Evolutionary conservation across 2,888 invertebrate genomes (phyloP), one percentile per base, ranked within the genome.

Genomic region (Leptura quadrifasciata): DNA sequence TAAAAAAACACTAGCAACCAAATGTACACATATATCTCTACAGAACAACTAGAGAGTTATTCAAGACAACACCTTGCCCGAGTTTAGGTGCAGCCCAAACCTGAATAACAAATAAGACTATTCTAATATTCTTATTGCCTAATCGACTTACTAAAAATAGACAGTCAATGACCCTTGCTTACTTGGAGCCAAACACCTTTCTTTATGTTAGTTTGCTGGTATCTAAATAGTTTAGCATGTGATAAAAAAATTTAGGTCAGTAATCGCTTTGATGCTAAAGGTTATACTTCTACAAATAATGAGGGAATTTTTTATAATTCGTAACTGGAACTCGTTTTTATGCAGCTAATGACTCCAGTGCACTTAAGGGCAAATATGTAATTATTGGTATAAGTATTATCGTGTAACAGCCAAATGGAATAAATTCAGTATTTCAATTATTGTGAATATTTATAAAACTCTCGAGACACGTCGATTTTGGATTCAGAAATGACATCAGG

Each of bases 111-210:
- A 69, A 69, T 58, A 47, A 64, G 63, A 71, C 71, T 71, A 71
- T 64, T 72, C 65, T 64, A 72, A 57, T 64, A 72, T 64, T 55
- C 64, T 31, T 63, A 57, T 72, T 72, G 72, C 72, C 72, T 72
- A 72, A 72, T 72, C 72, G 72, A 63, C 72, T 72, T 72, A 72
- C 72, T 72, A 64, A 72, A 72, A 72, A 72, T 72, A 72, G 58
- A 63, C 55, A 64, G 72, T 72, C 72, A 72, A 64, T 64, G 72
- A 72, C 72, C 72, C 20, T 12, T 63, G 72, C 21, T 69, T 31
- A 55, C 57, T 69, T 20, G 17, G 21, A 55, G 54, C 67, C 52
- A 67, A 67, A 67, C 55, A 55, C 67, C 67, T 67, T 67, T 67
- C 67, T 67, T 67, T 18, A 54, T 27, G 54, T 47, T 47, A 17